These are phyloP conservation scores for Daphoenositta chrysoptera DNA, from an alignment of 2,113 vertebrate species.

Conservation along the genomic window DNA sequence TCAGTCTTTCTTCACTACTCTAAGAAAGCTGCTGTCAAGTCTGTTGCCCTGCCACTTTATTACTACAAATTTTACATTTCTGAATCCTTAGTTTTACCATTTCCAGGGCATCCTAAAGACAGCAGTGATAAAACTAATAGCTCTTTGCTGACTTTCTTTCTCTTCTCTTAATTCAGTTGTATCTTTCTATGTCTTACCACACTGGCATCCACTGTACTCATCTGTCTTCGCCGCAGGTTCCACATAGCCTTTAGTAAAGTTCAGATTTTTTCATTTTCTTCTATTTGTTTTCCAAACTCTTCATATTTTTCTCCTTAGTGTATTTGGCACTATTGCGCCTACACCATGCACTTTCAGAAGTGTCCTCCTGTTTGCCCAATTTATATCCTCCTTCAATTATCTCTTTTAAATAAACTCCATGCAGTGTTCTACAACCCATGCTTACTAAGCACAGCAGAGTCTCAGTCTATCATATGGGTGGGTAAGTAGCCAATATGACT, in stretches of 20 bases:
- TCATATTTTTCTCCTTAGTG: not conserved
- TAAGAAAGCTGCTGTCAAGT: not conserved
- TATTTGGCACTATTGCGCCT: not conserved
- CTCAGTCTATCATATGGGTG: not conserved
- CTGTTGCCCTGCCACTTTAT: not conserved
- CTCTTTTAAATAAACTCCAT: not conserved
- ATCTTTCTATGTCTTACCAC: not conserved
- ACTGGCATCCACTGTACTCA: not conserved
- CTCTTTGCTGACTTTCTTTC: not conserved
- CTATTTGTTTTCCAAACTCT: not conserved
- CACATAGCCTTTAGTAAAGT: not conserved
- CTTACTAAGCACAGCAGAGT: not conserved
- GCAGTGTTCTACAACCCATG: not conserved
- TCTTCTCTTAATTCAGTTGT: not conserved
- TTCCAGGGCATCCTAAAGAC: not conserved
- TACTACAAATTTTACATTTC: not conserved
- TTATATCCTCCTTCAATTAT: not conserved
- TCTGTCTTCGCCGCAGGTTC: not conserved
- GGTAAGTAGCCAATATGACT: not conserved
- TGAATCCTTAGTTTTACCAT: not conserved
- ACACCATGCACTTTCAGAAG: not conserved
- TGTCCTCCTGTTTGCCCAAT: not conserved
- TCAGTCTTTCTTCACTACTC: not conserved
- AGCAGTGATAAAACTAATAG: not conserved
- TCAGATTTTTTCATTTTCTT: not conserved